Evolutionary conservation across 2,113 vertebrate genomes (phyloP).

Genomic region (Periophthalmodon schlosseri): DNA sequence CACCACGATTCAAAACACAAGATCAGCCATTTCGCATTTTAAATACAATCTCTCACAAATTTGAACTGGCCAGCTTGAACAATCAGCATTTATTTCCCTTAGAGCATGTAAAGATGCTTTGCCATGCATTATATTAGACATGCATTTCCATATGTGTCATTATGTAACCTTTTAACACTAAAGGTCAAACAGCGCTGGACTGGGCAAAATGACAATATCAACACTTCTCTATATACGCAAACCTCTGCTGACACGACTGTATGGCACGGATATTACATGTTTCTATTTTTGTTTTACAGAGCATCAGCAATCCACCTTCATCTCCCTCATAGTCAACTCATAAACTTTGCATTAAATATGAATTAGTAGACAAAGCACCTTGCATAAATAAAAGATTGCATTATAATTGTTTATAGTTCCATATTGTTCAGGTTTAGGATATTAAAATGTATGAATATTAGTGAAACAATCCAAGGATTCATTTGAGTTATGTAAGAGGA

Average conservation of each 20-base stretch:
- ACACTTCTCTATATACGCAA: conserved; percentile 1
- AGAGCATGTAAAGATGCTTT: background rate
- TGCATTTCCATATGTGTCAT: background rate
- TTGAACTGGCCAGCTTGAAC: background rate
- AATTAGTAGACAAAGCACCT: conserved; percentile 5
- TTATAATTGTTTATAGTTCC: background rate
- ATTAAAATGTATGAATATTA: background rate
- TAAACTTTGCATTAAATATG: conserved; percentile 33
- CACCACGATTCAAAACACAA: too few species aligned
- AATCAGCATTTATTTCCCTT: background rate
- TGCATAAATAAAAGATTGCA: conserved; percentile 11
- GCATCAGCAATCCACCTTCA: background rate
- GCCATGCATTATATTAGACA: background rate
- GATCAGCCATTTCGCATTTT: background rate
- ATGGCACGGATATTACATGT: background rate
- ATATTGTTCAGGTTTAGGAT: background rate
- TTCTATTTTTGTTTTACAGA: background rate
- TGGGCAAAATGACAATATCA: background rate
- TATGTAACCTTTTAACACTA: conserved; percentile 1
- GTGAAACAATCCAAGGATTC: background rate
- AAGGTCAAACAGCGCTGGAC: background rate
- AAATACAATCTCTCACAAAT: background rate
- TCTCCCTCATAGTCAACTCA: conserved; percentile 2
- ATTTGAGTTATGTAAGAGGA: background rate
- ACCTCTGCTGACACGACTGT: conserved; percentile 5